Evolutionary conservation across 2,113 vertebrate species (phyloP).

Genomic region (Tupaia chinensis): DNA sequence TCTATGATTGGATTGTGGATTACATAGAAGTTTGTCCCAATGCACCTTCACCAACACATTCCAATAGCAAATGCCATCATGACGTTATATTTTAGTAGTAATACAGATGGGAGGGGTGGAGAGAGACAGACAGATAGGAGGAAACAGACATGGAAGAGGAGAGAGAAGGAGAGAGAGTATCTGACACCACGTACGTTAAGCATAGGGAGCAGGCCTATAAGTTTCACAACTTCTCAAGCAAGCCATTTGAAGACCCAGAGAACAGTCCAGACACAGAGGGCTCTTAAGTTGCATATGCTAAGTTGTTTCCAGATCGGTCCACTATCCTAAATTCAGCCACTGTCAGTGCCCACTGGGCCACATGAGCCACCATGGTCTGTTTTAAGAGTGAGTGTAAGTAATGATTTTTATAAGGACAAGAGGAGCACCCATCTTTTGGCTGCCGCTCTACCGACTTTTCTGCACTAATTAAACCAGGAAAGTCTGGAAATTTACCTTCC

Average conservation of each 20-base stretch:
- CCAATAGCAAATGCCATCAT: background rate
- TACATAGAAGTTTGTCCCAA: background rate
- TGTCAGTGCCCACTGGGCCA: background rate
- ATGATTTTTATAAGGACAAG: background rate
- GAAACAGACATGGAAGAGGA: background rate
- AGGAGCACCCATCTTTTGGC: background rate
- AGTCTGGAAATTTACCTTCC: background rate
- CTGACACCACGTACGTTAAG: background rate
- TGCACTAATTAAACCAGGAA: background rate
- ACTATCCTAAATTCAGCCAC: background rate
- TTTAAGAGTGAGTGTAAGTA: background rate
- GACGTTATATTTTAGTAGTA: background rate
- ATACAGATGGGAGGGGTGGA: background rate
- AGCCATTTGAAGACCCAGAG: background rate
- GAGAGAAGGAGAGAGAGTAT: background rate
- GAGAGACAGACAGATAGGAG: background rate
- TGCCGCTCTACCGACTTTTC: background rate
- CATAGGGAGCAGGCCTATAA: background rate
- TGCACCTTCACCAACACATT: background rate
- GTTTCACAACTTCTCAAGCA: background rate
- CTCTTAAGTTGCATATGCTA: background rate
- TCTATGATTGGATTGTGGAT: background rate
- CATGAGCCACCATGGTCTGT: background rate
- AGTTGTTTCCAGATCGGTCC: background rate
- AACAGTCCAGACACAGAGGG: background rate